Base-by-base conservation (phyloP, 2,888 invertebrate genomes). In the Macroteleia sp. region DNA sequence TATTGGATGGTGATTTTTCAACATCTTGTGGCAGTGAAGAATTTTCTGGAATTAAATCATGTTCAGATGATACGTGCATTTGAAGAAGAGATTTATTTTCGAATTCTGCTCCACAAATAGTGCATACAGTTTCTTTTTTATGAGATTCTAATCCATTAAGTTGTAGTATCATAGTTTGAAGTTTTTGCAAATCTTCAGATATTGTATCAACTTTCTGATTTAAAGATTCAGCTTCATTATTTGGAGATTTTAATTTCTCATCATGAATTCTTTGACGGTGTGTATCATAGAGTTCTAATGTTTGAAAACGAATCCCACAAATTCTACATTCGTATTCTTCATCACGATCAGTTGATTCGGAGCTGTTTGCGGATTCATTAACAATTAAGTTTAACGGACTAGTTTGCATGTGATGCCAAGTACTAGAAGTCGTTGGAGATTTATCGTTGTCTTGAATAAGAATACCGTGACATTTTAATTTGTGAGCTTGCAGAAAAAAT, bases 391-490 rank as follows among this genome's bases (percentile, higher is more conserved):
- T 96, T 44, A 96, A 92, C 0, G 96, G 96, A 89, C 96, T 96
- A 5, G 95, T 94, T 90, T 96, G 96, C 39, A 95, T 93, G 82
- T 94, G 84, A 90, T 93, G 91, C 90, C 92, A 92, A 4, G 85
- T 85, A 14, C 82, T 87, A 0, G 87, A 83, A 48, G 87, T 91
- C 12, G 91, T 91, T 64, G 92, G 92, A 5, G 88, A 86, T 90
- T 92, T 84, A 83, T 95, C 94, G 89, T 94, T 93, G 82, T 94
- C 92, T 1, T 94, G 93, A 61, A 94, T 92, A 78, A 93, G 93
- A 30, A 98, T 95, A 0, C 98, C 98, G 91, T 99, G 98, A n/a
- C 96, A 94, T 90, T 97, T 96, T 92, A 96, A 95, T 88, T 98
- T 97, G 92, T 99, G 99, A 48, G 97, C 97, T 59, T 97, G 94